Percentiles rank a stretch among this genome's conserved stretches.
Conservation (phyloP, 1,140 invertebrate species). For the Portunus trituberculatus region DNA sequence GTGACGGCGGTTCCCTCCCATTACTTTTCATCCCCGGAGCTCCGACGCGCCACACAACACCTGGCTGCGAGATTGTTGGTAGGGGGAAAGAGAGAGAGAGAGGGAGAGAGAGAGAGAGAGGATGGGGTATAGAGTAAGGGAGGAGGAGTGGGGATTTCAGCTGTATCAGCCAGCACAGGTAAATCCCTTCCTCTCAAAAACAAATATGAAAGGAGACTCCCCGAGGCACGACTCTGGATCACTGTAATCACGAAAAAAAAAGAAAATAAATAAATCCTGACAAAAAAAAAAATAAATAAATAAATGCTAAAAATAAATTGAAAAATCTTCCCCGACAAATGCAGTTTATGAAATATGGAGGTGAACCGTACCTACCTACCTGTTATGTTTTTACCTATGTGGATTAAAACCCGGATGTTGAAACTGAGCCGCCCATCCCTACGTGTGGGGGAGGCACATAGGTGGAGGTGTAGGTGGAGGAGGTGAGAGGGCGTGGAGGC, state of each 20-base stretch:
- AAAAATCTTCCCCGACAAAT: not conserved
- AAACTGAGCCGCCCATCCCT: not conserved
- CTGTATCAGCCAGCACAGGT: not conserved
- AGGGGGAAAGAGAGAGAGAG: not conserved
- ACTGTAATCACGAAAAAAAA: not conserved
- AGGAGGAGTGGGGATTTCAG: not conserved
- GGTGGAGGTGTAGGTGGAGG: not conserved
- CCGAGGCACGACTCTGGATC: not conserved
- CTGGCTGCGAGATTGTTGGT: not conserved
- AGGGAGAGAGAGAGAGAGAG: too few species aligned
- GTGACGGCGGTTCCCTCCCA: not conserved
- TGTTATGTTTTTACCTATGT: not conserved
- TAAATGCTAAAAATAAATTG: not conserved
- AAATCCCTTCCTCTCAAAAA: not conserved
- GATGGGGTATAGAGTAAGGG: too few species aligned
- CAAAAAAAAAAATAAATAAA: too few species aligned
- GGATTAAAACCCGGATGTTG: not conserved
- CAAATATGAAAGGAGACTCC: not conserved
- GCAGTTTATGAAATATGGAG: conserved; percentile 1
- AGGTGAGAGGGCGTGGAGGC: too few species aligned
- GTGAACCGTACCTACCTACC: not conserved
- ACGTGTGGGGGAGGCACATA: not conserved
- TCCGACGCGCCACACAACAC: not conserved
- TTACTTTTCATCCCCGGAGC: not conserved
- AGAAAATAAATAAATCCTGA: not conserved